Evolutionary conservation across 2,888 invertebrate genomes (phyloP), one percentile per base, ranked within the genome.

Genomic region (Hoplodrina ambigua): DNA sequence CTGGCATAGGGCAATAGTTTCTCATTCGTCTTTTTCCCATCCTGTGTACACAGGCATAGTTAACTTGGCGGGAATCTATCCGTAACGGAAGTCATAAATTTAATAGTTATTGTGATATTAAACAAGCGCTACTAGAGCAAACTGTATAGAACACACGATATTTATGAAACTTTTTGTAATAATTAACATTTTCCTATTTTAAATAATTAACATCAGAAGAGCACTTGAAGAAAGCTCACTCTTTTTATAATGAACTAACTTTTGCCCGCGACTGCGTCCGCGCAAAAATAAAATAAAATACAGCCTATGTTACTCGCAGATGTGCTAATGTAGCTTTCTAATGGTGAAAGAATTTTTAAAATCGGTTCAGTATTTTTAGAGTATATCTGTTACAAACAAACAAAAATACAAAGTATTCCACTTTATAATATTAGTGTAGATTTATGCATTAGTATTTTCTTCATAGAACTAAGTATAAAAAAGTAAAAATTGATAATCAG

Each of bases 221-320:
- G 25, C n/a, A 49, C 10, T 19, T n/a, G 7, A 54, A 44, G 17
- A 53, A 55, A 50, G 19, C 30, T 52, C 73, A 60, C 67, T 72
- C 10, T 33, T 63, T 59, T 72, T 63, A 13, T 41, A 60, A 33
- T 3, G 41, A 5, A 46, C n/a, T n/a, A n/a, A n/a, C n/a, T n/a
- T n/a, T n/a, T n/a, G n/a, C n/a, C n/a, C n/a, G n/a, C n/a, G n/a
- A n/a, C n/a, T n/a, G n/a, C n/a, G n/a, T n/a, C n/a, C n/a, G n/a
- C n/a, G n/a, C n/a, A n/a, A n/a, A n/a, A n/a, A n/a, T n/a, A n/a
- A n/a, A n/a, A n/a, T n/a, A n/a, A n/a, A n/a, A n/a, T n/a, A n/a
- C n/a, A n/a, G n/a, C n/a, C n/a, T n/a, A n/a, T n/a, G n/a, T n/a
- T n/a, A n/a, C n/a, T n/a, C n/a, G n/a, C n/a, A n/a, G n/a, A n/a